phyloP scores from a whole-genome alignment of 2,797 vertebrate species.

The Pygocentrus nattereri region DNA sequence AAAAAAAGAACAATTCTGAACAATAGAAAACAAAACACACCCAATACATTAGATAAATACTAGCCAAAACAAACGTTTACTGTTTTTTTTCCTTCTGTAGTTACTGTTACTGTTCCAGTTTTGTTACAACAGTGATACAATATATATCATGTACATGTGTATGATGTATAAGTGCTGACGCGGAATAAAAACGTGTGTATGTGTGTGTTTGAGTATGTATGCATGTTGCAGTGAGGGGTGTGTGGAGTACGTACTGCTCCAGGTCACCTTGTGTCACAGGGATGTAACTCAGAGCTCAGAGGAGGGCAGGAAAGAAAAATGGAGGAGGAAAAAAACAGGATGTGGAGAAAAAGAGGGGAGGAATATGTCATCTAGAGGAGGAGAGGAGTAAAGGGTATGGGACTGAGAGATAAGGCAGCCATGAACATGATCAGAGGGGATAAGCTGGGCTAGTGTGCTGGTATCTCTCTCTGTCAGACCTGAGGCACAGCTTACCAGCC shows the following conservation, averaged over 20 bases:
- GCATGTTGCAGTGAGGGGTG: not conserved
- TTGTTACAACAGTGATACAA: too few relatives aligned
- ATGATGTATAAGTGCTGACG: too few relatives aligned
- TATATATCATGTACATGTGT: not conserved
- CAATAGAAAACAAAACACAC: too few relatives aligned
- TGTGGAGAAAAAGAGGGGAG: conserved; percentile 64
- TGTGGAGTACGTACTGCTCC: not conserved
- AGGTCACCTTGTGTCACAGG: conserved; percentile 47
- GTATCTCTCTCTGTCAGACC: conserved; percentile 66
- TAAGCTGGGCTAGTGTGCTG: conserved; percentile 61
- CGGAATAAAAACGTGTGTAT: not conserved
- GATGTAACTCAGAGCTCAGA: conserved; percentile 32
- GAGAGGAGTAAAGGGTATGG: conserved; percentile 42
- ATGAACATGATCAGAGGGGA: conserved; percentile 72
- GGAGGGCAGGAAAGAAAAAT: conserved; percentile 60
- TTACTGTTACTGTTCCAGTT: too few relatives aligned
- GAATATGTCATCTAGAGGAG: conserved; percentile 45
- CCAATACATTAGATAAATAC: too few relatives aligned
- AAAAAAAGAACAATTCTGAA: too few relatives aligned
- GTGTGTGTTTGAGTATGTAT: conserved; percentile 5
- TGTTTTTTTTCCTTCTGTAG: too few relatives aligned
- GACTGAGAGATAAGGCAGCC: conserved; percentile 56
- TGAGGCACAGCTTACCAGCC: conserved; percentile 31
- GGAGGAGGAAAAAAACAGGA: conserved; percentile 57
- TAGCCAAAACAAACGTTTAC: too few relatives aligned